Evolutionary conservation across 2,797 vertebrate species (phyloP).

Genomic region (Takifugu rubripes): DNA sequence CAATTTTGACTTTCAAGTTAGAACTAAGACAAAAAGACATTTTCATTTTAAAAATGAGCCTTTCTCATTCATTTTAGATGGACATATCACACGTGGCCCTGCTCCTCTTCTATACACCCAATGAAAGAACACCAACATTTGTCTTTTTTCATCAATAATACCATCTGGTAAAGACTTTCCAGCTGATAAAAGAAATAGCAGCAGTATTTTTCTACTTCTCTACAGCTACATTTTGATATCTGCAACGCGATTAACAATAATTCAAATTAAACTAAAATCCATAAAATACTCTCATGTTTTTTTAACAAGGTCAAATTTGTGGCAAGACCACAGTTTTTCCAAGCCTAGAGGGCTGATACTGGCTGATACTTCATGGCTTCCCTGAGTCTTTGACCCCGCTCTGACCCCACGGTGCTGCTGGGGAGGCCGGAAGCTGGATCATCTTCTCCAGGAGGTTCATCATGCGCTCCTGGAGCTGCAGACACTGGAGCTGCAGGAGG

Average conservation of each 20-base stretch:
- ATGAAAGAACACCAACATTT: too few species aligned
- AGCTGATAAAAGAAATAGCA: constrained; percentile 2
- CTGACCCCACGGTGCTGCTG: constrained; percentile 46
- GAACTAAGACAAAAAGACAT: too few species aligned
- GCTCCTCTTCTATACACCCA: too few species aligned
- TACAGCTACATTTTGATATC: constrained; percentile 3
- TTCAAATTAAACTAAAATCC: constrained; percentile 17
- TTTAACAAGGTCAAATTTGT: constrained; percentile 20
- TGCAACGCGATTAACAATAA: neutral
- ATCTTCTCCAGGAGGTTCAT: constrained; percentile 97
- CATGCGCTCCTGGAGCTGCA: constrained; percentile 97
- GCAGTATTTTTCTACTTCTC: constrained; percentile 10
- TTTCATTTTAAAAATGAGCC: too few species aligned
- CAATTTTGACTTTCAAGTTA: too few species aligned
- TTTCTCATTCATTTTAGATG: too few species aligned
- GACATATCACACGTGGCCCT: too few species aligned
- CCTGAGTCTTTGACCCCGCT: constrained; percentile 53
- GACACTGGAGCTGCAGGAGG: constrained; percentile 92
- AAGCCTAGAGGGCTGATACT: neutral
- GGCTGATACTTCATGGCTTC: constrained; percentile 44
- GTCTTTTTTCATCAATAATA: too few species aligned
- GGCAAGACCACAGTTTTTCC: neutral
- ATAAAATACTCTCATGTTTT: constrained; percentile 21
- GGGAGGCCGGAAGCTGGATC: constrained; percentile 70
- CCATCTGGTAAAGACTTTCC: constrained; percentile 2